These are phyloP conservation scores for Ceyx erithaca DNA, from an alignment of 2,797 vertebrate species.

Conservation along the genomic window DNA sequence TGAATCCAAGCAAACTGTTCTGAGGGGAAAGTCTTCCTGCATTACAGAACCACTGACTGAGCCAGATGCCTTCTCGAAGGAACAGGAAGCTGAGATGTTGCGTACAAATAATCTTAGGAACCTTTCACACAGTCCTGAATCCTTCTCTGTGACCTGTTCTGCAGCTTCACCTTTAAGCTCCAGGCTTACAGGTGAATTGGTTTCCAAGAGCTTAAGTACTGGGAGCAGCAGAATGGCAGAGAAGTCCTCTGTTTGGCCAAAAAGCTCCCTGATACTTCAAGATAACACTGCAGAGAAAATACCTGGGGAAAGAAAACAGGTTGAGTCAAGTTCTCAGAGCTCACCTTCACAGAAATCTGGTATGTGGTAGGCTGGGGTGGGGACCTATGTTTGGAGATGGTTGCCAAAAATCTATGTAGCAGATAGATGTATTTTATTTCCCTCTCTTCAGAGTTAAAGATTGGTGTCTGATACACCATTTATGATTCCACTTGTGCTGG, in stretches of 20 bases:
- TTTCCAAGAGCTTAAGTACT: neutral
- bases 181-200: neutral
- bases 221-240: neutral
- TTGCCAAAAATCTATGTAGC: neutral
- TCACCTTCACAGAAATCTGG: slow-evolving; percentile 12
- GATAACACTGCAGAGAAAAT: neutral
- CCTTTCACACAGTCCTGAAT: neutral
- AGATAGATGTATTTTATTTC: neutral
- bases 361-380: neutral
- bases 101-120: neutral
- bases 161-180: neutral
- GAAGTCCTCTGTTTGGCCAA: neutral
- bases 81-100: slow-evolving; percentile 29
- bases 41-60: neutral
- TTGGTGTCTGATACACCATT: neutral
- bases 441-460: neutral
- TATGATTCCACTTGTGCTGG: neutral
- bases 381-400: neutral
- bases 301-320: neutral
- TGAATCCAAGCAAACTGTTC: neutral
- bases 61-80: neutral
- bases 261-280: neutral
- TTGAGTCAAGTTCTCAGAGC: neutral
- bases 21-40: neutral
- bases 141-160: neutral